These are phyloP conservation scores for Holcopasites calliopsidis DNA, from an alignment of 1,140 invertebrate species.

Conservation along the genomic window DNA sequence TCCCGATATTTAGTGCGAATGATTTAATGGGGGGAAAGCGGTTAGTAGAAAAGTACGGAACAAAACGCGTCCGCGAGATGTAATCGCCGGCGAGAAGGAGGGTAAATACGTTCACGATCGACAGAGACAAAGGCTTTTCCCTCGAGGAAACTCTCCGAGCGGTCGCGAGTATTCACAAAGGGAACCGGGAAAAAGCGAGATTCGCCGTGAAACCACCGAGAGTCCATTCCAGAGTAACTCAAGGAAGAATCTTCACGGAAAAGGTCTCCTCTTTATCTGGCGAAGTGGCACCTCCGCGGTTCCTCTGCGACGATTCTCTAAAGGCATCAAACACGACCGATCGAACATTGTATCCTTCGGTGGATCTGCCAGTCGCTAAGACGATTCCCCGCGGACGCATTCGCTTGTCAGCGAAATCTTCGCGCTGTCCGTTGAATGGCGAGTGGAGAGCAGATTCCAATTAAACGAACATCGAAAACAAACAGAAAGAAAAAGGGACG, in stretches of 20 bases:
- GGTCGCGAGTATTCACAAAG: slow-evolving; percentile 22
- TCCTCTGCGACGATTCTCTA: not conserved
- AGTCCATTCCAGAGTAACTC: slow-evolving; percentile 16
- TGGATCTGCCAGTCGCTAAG: not conserved
- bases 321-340: not conserved
- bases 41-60: not conserved
- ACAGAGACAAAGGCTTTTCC: slow-evolving; percentile 7
- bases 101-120: not conserved
- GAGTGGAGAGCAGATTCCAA: slow-evolving; percentile 15
- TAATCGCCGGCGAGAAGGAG: not conserved
- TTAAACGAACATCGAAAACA: slow-evolving; percentile 18
- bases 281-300: too few species aligned
- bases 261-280: not conserved
- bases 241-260: slow-evolving; percentile 3
- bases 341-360: not conserved
- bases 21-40: not conserved
- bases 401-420: slow-evolving; percentile 4
- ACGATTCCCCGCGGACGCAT: not conserved
- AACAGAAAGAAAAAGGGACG: not conserved
- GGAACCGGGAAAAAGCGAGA: not conserved
- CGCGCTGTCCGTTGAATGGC: not conserved
- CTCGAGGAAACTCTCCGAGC: not conserved
- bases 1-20: not conserved
- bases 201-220: slow-evolving; percentile 6
- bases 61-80: not conserved